These are phyloP conservation scores for Drosophila tani DNA, from an alignment of 1,140 invertebrate genomes.

Conservation along the genomic window DNA sequence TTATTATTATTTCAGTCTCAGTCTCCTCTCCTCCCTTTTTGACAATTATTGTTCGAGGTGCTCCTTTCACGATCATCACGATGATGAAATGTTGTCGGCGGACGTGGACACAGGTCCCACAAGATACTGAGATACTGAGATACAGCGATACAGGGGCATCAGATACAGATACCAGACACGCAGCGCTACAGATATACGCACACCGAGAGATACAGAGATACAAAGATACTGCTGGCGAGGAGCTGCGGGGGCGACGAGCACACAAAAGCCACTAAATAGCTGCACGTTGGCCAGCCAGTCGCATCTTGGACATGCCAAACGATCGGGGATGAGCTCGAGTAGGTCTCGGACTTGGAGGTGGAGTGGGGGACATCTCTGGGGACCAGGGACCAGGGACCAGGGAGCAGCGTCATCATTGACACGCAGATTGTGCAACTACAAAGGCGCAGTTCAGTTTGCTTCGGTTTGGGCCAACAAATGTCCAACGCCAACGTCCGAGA, in stretches of 20 bases:
- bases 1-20: slow-evolving; percentile 40
- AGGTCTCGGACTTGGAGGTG: slow-evolving; percentile 6
- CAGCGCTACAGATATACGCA: slow-evolving; percentile 49
- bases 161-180: slow-evolving; percentile 56
- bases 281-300: slow-evolving; percentile 67
- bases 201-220: slow-evolving; percentile 24
- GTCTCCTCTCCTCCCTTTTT: slow-evolving; percentile 34
- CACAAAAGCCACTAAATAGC: slow-evolving; percentile 75
- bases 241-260: slow-evolving; percentile 37
- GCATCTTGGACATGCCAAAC: slow-evolving; percentile 80
- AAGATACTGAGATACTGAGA: slow-evolving; percentile 34
- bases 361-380: slow-evolving; percentile 47
- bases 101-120: slow-evolving; percentile 78
- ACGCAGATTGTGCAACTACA: slow-evolving; percentile 80
- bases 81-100: slow-evolving; percentile 83
- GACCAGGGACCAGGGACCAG: slow-evolving; percentile 17
- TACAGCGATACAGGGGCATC: slow-evolving; percentile 18
- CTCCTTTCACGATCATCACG: slow-evolving; percentile 64
- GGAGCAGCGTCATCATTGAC: slow-evolving; percentile 66
- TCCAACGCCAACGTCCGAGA: slow-evolving; percentile 5
- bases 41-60: slow-evolving; percentile 81
- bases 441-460: slow-evolving; percentile 40
- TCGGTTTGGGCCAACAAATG: slow-evolving; percentile 11
- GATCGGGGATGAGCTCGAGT: slow-evolving; percentile 36
- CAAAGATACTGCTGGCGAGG: slow-evolving; percentile 12